phyloP scores from a whole-genome alignment of 2,888 invertebrate species.

The Drosophila anomalata region DNA sequence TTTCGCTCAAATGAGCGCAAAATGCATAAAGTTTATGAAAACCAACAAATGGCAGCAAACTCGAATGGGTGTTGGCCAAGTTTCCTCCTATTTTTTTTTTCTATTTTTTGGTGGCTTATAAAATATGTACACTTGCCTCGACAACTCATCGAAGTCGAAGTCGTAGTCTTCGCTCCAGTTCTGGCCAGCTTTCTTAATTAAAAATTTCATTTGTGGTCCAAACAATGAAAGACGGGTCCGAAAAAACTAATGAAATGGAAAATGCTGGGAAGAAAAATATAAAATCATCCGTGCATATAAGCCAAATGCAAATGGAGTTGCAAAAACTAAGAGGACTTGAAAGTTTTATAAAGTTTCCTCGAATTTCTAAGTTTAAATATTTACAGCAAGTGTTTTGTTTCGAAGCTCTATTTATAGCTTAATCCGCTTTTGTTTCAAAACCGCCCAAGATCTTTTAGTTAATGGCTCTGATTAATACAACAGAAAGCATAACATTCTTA shows the following conservation, averaged over 20 bases:
- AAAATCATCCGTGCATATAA: conserved; percentile 31
- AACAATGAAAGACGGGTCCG: conserved; percentile 62
- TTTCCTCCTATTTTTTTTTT: conserved; percentile 5
- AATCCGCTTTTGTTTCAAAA: neutral
- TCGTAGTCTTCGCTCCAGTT: conserved; percentile 51
- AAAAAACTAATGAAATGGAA: conserved; percentile 61
- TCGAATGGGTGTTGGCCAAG: conserved; percentile 19
- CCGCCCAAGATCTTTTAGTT: neutral
- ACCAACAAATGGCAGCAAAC: conserved; percentile 44
- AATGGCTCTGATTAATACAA: neutral
- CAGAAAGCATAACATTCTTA: no score
- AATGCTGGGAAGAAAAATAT: conserved; percentile 25
- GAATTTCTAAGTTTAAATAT: neutral
- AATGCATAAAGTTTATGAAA: conserved; percentile 48
- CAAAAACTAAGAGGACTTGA: neutral
- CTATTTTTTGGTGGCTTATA: conserved; percentile 10
- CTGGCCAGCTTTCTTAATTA: conserved; percentile 70
- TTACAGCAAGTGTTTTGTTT: neutral
- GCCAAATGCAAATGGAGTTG: conserved; percentile 22
- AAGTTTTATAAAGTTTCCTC: conserved; percentile 1
- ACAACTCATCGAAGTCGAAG: conserved; percentile 60
- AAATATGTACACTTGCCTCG: conserved; percentile 19
- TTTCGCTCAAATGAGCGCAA: conserved; percentile 10
- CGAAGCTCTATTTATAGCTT: neutral
- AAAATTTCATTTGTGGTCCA: conserved; percentile 61